Conservation (phyloP, 2,888 invertebrate species). For the Melipona beecheii region DNA sequence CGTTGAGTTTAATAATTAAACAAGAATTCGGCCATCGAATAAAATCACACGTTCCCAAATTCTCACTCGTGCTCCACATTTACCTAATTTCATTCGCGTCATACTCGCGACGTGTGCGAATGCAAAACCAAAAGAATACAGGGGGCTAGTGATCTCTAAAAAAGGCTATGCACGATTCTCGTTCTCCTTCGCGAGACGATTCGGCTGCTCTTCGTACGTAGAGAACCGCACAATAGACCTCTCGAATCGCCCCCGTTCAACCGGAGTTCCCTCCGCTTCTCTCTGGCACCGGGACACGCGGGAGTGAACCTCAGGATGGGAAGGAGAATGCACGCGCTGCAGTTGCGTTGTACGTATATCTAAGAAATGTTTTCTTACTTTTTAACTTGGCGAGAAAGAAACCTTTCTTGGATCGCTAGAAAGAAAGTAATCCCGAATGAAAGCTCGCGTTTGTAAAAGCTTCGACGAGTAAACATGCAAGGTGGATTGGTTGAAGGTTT, state of each 20-base stretch:
- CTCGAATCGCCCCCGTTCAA: slow-evolving; percentile 30
- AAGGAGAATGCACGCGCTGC: neutral
- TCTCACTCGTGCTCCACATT: too few species aligned
- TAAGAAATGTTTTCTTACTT: neutral
- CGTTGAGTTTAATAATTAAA: too few species aligned
- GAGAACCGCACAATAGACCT: slow-evolving; percentile 25
- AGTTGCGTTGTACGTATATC: neutral
- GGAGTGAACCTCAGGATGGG: slow-evolving; percentile 10
- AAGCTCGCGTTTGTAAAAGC: neutral
- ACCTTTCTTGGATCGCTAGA: neutral
- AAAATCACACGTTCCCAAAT: too few species aligned
- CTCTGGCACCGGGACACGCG: neutral
- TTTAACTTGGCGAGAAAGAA: neutral
- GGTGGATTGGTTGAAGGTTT: neutral
- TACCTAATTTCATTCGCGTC: too few species aligned
- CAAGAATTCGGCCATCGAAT: too few species aligned
- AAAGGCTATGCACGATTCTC: neutral
- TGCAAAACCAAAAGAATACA: too few species aligned
- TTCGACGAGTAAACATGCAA: neutral
- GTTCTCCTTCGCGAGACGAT: slow-evolving; percentile 18
- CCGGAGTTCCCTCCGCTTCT: slow-evolving; percentile 23
- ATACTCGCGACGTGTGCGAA: too few species aligned
- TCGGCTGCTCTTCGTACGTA: neutral
- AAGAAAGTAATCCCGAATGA: slow-evolving; percentile 7
- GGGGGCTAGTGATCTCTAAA: neutral